Base-by-base conservation (phyloP, 2,888 invertebrate species). In the Drosophila nigricruria region DNA sequence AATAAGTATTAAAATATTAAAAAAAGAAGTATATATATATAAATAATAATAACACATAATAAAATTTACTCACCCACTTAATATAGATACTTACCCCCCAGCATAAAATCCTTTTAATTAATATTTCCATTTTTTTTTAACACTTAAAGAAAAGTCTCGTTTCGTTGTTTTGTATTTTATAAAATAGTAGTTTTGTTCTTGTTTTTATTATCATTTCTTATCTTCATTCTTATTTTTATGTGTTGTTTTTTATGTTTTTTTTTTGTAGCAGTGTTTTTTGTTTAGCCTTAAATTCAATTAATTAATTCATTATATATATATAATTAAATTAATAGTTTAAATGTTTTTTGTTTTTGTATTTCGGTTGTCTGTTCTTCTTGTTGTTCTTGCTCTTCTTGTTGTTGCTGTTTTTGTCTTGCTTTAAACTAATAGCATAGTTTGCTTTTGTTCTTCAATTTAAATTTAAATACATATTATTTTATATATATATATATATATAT, bases 261-360 rank as follows among this genome's bases (percentile, higher is more conserved):
- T 66, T 71, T 77, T 84, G 65, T 74, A 75, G 75, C 80, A 77
- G 78, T 81, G 75, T 84, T 75, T 78, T 72, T 69, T 47, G 3
- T 47, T 47, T 47, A 81, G 81, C 82, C 69, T 83, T 80, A 75
- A 89, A 70, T 81, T 87, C 77, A 89, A 83, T 87, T 82, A 83
- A 83, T 90, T 87, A 82, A 82, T 88, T 79, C 78, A 75, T 76
- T 85, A 81, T 79, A 67, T 73, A 27, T 79, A 66, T 83, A 71
- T 70, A 87, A 78, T 88, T 90, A 90, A 89, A 90, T 90, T 90
- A 90, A 90, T 91, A 90, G 90, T 90, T 49, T 87, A 85, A 89
- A 82, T 88, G 79, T 82, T 81, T 89, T 82, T 86, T 89, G 81
- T 81, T 82, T 82, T 75, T 77, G 73, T 74, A 69, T 72, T 74